These are phyloP conservation scores for Thermophis baileyi DNA, from an alignment of 2,113 vertebrate genomes.

Conservation along the genomic window DNA sequence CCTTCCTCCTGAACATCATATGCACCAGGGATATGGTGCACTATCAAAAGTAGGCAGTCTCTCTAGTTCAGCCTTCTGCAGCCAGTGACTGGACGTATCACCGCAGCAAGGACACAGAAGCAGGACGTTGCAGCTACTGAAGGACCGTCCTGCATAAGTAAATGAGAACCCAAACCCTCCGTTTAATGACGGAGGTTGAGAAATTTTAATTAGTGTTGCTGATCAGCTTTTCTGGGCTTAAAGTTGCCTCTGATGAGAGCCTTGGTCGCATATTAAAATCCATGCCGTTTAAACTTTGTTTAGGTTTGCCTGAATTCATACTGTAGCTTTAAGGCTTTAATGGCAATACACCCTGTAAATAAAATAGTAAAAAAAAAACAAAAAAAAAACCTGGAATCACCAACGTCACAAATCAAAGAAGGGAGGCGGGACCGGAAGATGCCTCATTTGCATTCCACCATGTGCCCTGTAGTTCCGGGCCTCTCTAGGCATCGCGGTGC, in stretches of 20 bases:
- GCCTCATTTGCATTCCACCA: not conserved
- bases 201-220: not conserved
- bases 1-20: too few species aligned
- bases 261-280: not conserved
- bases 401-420: not conserved
- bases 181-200: too few species aligned
- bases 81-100: too few species aligned
- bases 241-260: not conserved
- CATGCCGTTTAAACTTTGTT: not conserved
- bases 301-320: not conserved
- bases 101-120: too few species aligned
- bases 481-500: not conserved
- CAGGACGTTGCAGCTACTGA: too few species aligned
- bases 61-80: too few species aligned
- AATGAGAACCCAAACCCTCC: too few species aligned
- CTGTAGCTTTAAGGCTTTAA: not conserved
- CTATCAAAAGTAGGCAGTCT: too few species aligned
- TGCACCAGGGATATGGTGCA: too few species aligned
- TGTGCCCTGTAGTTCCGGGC: not conserved
- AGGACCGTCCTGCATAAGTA: too few species aligned
- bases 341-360: not conserved
- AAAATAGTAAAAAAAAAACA: not conserved
- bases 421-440: not conserved
- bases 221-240: not conserved
- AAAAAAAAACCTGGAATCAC: not conserved